phyloP scores from a whole-genome alignment of 2,797 vertebrate species.

The Melanotaenia maccullochi region DNA sequence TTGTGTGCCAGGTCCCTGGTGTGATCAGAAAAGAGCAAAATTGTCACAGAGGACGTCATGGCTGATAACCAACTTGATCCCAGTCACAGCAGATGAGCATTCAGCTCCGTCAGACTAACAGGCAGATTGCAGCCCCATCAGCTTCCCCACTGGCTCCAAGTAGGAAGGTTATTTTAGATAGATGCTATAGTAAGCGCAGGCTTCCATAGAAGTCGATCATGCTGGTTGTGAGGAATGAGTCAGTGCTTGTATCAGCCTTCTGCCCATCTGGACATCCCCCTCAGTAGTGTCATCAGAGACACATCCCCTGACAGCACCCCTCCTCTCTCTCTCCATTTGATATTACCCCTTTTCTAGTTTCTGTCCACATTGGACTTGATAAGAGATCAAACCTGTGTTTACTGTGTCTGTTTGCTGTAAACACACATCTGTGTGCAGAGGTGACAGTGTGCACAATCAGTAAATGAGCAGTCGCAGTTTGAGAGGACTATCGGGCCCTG shows the following conservation, averaged over 20 bases:
- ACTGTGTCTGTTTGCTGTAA: slow-evolving; percentile 44
- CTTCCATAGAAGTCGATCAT: slow-evolving; percentile 56
- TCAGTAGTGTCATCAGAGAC: slow-evolving; percentile 68
- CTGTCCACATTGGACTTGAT: neutral
- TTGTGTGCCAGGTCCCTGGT: slow-evolving; percentile 24
- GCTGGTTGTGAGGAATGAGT: slow-evolving; percentile 74
- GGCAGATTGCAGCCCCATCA: slow-evolving; percentile 34
- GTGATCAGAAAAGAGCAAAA: slow-evolving; percentile 29
- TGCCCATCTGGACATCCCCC: slow-evolving; percentile 78
- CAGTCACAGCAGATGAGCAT: slow-evolving; percentile 46
- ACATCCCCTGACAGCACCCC: slow-evolving; percentile 40
- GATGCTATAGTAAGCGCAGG: slow-evolving; percentile 65
- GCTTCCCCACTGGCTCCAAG: slow-evolving; percentile 31
- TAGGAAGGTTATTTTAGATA: slow-evolving; percentile 55
- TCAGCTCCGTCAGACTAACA: slow-evolving; percentile 45
- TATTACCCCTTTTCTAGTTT: slow-evolving; percentile 48
- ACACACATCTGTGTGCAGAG: slow-evolving; percentile 27
- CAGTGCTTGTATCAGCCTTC: slow-evolving; percentile 74
- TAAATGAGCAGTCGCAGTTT: slow-evolving; percentile 31
- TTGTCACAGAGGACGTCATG: slow-evolving; percentile 43
- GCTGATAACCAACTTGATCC: slow-evolving; percentile 47
- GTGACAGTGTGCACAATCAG: slow-evolving; percentile 25
- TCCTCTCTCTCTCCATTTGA: slow-evolving; percentile 51
- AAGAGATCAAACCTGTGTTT: slow-evolving; percentile 38
- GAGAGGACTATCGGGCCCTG: slow-evolving; percentile 14